A percentile compares a stretch with the other conserved stretches of the same genome.
phyloP scores from a whole-genome alignment of 2,113 vertebrate species.

The Chloropsis hardwickii region DNA sequence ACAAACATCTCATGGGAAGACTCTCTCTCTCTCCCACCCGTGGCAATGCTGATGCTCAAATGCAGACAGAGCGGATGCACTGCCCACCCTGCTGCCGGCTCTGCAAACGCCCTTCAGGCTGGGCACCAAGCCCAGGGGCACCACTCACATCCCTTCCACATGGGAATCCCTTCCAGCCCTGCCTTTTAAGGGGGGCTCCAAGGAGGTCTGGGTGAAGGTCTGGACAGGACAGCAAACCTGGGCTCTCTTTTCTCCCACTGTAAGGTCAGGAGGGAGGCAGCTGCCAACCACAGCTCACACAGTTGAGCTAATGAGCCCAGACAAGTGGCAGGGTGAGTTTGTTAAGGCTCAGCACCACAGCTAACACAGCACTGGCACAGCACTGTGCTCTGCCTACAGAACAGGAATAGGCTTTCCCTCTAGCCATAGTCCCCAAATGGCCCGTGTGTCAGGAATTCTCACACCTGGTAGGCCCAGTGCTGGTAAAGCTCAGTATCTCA shows the following conservation, averaged over 20 bases:
- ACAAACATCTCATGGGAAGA: neutral
- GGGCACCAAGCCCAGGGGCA: neutral
- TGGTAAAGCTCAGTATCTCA: neutral
- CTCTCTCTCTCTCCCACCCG: neutral
- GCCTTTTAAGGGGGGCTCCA: neutral
- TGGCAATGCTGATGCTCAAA: neutral
- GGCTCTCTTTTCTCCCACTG: neutral
- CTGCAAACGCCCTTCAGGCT: neutral
- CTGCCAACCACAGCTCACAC: neutral
- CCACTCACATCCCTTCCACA: neutral
- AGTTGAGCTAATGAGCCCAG: neutral
- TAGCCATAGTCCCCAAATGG: neutral
- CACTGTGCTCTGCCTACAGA: neutral
- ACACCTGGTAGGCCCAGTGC: neutral
- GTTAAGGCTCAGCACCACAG: rapidly evolving
- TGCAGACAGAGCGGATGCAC: neutral
- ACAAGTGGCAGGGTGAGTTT: neutral
- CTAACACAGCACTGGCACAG: neutral
- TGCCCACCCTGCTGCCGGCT: neutral
- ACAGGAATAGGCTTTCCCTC: neutral
- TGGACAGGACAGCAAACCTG: neutral
- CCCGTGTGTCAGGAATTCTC: neutral
- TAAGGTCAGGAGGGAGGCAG: neutral
- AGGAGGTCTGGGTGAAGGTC: neutral
- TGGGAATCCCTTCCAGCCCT: neutral